Base-by-base conservation (phyloP, 1,140 invertebrate species). In the Cydia strobilella region DNA sequence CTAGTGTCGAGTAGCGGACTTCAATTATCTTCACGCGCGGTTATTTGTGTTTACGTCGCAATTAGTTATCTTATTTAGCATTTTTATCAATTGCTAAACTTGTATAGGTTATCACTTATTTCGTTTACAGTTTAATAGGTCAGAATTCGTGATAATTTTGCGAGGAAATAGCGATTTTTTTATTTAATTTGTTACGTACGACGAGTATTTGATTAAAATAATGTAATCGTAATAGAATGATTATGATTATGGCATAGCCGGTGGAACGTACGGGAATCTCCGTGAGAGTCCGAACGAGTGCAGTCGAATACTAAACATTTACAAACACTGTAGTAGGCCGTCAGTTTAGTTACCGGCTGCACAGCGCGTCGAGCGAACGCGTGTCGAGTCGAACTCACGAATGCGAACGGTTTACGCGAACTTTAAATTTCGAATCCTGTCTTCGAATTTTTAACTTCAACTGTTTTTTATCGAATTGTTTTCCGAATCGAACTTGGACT, bases 281-380 rank as follows among this genome's bases (percentile, higher is more conserved):
- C 45, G 45, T 48, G 13, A 59, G 54, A 59, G 10, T 59, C 7
- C 45, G 45, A 7, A n/a, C 48, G 48, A n/a, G 54, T 59, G 54
- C 54, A 59, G 2, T 23, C 20, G 6, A 20, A 59, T n/a, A 10
- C 18, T 59, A 18, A 15, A 7, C 51, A 20, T 2, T 15, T 42
- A 39, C n/a, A n/a, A n/a, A n/a, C n/a, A n/a, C n/a, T n/a, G n/a
- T n/a, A n/a, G n/a, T n/a, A n/a, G n/a, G 1, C 13, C 12, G 71
- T 42, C 63, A 27, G 65, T 66, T 76, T 80, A 85, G 84, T 85
- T 74, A 25, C 63, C 81, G 77, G 63, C 45, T 77, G 78, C 77
- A 80, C 73, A 39, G 77, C 78, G 80, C 77, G 79, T 76, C 74
- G 45, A 31, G 45, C 73, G 74, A 79, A 83, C 83, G 83, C 74